These are phyloP conservation scores for Neostethus bicornis DNA, from an alignment of 2,797 vertebrate species.

Conservation along the genomic window DNA sequence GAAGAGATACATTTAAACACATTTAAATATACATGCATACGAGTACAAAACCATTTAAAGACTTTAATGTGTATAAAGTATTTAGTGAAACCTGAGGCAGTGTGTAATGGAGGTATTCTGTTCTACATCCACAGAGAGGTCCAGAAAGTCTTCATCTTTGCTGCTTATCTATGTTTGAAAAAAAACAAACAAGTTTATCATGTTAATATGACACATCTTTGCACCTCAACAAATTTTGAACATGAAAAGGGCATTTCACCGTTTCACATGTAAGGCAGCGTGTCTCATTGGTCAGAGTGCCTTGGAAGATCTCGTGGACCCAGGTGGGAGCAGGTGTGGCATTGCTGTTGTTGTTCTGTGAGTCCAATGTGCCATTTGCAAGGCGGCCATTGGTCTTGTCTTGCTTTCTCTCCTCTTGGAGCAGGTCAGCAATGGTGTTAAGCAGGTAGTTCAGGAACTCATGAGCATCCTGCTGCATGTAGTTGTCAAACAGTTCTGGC, in stretches of 20 bases:
- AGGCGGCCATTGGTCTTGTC: constrained; percentile 95
- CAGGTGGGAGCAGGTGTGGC: constrained; percentile 90
- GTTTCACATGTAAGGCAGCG: constrained; percentile 99
- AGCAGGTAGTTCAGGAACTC: constrained; percentile 98
- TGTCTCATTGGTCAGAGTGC: constrained; percentile 97
- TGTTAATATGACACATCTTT: background rate
- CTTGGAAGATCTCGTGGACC: constrained; percentile 99
- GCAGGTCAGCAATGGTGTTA: constrained; percentile 96
- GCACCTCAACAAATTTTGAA: background rate
- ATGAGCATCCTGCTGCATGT: constrained; percentile 99
- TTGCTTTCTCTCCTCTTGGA: constrained; percentile 97
- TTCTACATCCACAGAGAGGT: constrained; percentile 97
- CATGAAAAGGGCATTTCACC: constrained; percentile 67
- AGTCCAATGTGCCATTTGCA: constrained; percentile 88
- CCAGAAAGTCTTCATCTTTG: constrained; percentile 99
- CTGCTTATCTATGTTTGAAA: constrained; percentile 89
- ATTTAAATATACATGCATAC: too few relatives aligned
- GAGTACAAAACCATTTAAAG: background rate
- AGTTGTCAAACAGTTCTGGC: constrained; percentile 97
- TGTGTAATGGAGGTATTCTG: constrained; percentile 99
- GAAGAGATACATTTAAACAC: too few relatives aligned
- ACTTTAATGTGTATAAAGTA: background rate
- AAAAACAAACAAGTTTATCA: background rate
- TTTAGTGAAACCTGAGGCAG: constrained; percentile 89
- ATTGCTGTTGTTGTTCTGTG: constrained; percentile 94